These are phyloP conservation scores for Bibio marci DNA, from an alignment of 2,888 invertebrate species.

Conservation along the genomic window DNA sequence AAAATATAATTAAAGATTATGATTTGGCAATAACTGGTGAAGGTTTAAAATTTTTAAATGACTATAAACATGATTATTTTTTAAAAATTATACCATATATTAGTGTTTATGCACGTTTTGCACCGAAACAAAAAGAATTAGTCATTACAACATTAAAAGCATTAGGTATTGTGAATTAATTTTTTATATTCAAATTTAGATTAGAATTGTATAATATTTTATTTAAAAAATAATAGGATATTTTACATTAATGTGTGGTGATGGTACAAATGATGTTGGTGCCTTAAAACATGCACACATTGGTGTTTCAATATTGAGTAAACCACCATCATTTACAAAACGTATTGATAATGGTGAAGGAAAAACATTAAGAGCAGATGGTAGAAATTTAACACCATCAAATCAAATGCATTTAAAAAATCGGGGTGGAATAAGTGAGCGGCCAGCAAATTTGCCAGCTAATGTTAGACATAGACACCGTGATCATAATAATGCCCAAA, in stretches of 20 bases:
- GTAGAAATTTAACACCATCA: constrained; percentile 1
- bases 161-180: constrained; percentile 20
- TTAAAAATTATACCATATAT: constrained; percentile 64
- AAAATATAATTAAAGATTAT: constrained; percentile 49
- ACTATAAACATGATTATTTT: constrained; percentile 43
- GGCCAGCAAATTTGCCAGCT: too few species aligned
- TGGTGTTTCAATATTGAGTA: constrained; percentile 81
- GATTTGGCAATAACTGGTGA: constrained; percentile 95
- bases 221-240: too few species aligned
- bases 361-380: constrained; percentile 12
- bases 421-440: too few species aligned
- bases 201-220: too few species aligned
- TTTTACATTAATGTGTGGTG: constrained; percentile 95
- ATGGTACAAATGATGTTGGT: constrained; percentile 99
- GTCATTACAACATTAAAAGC: constrained; percentile 79
- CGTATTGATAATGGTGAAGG: constrained; percentile 27
- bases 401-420: neutral
- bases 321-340: constrained; percentile 36
- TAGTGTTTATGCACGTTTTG: constrained; percentile 89
- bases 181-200: neutral
- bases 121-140: constrained; percentile 97
- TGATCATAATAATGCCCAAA: too few species aligned
- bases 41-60: constrained; percentile 53
- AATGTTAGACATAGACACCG: too few species aligned
- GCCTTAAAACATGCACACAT: constrained; percentile 96